Evolutionary conservation across 2,797 vertebrate species (phyloP).

Genomic region (Diglossa cyanea): DNA sequence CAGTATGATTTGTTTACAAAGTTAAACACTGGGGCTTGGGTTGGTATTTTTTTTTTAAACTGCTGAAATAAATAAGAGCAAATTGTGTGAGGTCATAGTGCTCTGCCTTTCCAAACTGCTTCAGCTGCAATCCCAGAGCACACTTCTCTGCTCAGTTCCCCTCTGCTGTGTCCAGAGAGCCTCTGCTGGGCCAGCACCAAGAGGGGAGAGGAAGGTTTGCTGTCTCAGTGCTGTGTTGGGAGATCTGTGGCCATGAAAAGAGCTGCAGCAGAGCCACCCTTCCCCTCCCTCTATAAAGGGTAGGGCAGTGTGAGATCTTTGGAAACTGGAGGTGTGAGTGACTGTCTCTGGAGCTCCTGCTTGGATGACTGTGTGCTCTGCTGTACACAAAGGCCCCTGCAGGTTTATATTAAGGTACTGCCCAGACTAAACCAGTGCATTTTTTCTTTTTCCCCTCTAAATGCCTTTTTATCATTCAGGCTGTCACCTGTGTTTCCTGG

Average conservation of each 20-base stretch:
- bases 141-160: not conserved
- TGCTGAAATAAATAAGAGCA: slow-evolving; percentile 45
- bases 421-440: slow-evolving; percentile 70
- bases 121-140: slow-evolving; percentile 48
- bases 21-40: slow-evolving; percentile 1
- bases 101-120: slow-evolving; percentile 32
- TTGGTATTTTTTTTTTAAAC: not conserved
- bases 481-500: slow-evolving; percentile 74
- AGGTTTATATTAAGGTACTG: slow-evolving; percentile 72
- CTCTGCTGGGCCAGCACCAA: not conserved
- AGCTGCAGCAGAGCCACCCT: slow-evolving; percentile 22
- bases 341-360: slow-evolving; percentile 39
- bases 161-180: not conserved
- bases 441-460: slow-evolving; percentile 67
- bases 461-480: slow-evolving; percentile 73
- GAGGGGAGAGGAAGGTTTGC: not conserved
- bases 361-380: slow-evolving; percentile 48
- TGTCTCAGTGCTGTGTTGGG: not conserved
- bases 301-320: not conserved
- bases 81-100: slow-evolving; percentile 35
- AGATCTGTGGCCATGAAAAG: not conserved
- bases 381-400: slow-evolving; percentile 64
- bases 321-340: not conserved
- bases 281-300: not conserved
- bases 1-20: slow-evolving; percentile 43